Base-by-base conservation (phyloP, 1,140 invertebrate species). In the Alviniconcha marisindica region DNA sequence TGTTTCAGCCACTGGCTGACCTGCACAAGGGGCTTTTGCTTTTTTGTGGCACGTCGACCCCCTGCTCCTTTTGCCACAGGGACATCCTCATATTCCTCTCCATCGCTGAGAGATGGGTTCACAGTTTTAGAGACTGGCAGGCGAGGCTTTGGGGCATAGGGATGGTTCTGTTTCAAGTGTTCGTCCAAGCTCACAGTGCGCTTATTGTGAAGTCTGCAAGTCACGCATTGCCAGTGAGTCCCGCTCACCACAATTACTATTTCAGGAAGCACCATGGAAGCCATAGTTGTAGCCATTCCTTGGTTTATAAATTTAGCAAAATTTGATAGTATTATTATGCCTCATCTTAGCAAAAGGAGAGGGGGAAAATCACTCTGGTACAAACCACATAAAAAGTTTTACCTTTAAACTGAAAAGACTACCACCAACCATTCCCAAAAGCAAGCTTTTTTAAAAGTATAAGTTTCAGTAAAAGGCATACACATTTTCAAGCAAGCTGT, bases 221-320 rank as follows among this genome's bases (percentile, higher is more conserved):
- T 69, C 15, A 80, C 78, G 31, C 78, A 80, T 12, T 66, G 78
- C 78, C 78, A 80, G 78, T 80, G 78, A 44, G 36, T 80, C n/a
- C 78, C 78, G 28, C 78, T 80, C 78, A 80, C 78, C 18, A 80
- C 78, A 66, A 80, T 80, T 5, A 80, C 78, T 28, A 80, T 66
- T 31, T 80, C 56, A 14, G 78, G 56, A 24, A 80, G 78, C 60
- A 66, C n/a, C 24, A 24, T 14, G 1, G 33, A 0, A 7, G 74
- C 51, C 71, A 77, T 51, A 10, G 5, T 48, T 48, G 44, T 18
- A 48, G 44, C 5, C 5, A 18, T 5, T 48, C 44, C 18, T 48
- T 48, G 44, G 18, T 48, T 10, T 48, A n/a, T n/a, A n/a, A n/a
- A n/a, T n/a, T n/a, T n/a, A n/a, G n/a, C n/a, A n/a, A n/a, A n/a